phyloP scores from a whole-genome alignment of 2,888 invertebrate species.

The Dryobota labecula region DNA sequence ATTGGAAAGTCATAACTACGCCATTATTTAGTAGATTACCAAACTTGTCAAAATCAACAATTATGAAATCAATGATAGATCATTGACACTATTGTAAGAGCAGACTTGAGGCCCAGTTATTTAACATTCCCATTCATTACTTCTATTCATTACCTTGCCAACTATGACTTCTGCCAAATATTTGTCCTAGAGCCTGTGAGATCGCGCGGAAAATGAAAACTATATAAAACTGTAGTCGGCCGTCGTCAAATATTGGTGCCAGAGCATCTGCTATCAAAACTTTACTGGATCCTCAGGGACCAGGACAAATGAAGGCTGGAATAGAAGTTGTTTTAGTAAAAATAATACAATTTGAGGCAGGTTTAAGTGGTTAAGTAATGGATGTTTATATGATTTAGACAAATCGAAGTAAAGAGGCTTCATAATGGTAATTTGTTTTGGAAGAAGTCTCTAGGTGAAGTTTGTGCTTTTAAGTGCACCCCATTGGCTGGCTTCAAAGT shows the following conservation, averaged over 20 bases:
- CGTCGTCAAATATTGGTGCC: conserved; percentile 78
- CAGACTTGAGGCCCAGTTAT: too few species aligned
- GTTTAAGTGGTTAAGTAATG: conserved; percentile 1
- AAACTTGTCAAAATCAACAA: too few species aligned
- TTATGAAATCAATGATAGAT: too few species aligned
- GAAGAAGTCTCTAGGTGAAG: not conserved
- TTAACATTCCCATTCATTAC: not conserved
- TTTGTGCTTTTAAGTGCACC: conserved; percentile 6
- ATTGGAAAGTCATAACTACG: too few species aligned
- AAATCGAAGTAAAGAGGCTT: not conserved
- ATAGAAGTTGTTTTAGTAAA: conserved; percentile 19
- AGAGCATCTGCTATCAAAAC: conserved; percentile 81
- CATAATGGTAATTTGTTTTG: not conserved
- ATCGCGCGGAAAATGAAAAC: conserved; percentile 80
- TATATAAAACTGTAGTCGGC: conserved; percentile 77
- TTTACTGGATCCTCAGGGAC: conserved; percentile 69
- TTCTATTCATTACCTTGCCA: conserved; percentile 25
- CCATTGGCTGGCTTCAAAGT: not conserved
- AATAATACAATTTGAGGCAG: not conserved
- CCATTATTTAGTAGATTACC: too few species aligned
- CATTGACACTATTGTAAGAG: too few species aligned
- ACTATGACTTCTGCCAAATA: conserved; percentile 54
- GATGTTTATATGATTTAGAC: not conserved
- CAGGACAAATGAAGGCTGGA: conserved; percentile 48
- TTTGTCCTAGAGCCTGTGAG: conserved; percentile 58